A percentile compares a stretch with the other conserved stretches of the same genome.
Conservation (phyloP, 2,113 vertebrate genomes). For the Saiga tatarica region DNA sequence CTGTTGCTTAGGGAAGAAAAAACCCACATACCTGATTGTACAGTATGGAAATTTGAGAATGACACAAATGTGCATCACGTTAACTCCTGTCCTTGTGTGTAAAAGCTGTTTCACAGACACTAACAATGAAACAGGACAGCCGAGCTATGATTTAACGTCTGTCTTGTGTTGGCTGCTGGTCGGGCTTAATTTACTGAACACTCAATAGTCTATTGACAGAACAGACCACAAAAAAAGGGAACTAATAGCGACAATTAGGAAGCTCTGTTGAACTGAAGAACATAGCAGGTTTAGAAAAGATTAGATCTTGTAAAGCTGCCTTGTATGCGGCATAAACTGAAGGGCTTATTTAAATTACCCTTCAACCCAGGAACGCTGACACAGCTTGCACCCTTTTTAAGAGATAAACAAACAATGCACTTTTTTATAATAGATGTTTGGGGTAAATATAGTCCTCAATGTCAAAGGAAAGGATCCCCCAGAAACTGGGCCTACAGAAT, state of each 20-base stretch:
- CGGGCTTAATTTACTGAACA: constrained; percentile 63
- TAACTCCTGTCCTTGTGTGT: constrained; percentile 58
- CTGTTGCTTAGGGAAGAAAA: constrained; percentile 79
- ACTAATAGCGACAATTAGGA: constrained; percentile 70
- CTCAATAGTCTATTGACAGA: constrained; percentile 72
- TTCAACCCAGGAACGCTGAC: not conserved
- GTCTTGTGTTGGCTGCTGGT: constrained; percentile 39
- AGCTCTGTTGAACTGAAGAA: constrained; percentile 57
- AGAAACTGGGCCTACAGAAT: not conserved
- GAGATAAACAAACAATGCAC: constrained; percentile 26
- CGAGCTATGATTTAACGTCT: constrained; percentile 61
- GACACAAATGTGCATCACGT: constrained; percentile 36
- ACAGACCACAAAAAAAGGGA: constrained; percentile 59
- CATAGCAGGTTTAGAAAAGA: constrained; percentile 71
- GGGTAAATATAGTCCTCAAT: not conserved
- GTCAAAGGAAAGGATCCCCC: not conserved
- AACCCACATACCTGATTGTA: constrained; percentile 80
- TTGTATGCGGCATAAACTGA: constrained; percentile 38
- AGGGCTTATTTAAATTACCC: constrained; percentile 55
- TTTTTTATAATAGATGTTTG: constrained; percentile 50
- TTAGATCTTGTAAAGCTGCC: constrained; percentile 62
- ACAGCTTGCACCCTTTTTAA: not conserved
- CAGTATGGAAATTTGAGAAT: constrained; percentile 80
- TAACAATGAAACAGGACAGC: constrained; percentile 53
- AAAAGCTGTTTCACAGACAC: constrained; percentile 58